Conservation (phyloP, 2,797 vertebrate genomes). For the Tolypeutes matacus region DNA sequence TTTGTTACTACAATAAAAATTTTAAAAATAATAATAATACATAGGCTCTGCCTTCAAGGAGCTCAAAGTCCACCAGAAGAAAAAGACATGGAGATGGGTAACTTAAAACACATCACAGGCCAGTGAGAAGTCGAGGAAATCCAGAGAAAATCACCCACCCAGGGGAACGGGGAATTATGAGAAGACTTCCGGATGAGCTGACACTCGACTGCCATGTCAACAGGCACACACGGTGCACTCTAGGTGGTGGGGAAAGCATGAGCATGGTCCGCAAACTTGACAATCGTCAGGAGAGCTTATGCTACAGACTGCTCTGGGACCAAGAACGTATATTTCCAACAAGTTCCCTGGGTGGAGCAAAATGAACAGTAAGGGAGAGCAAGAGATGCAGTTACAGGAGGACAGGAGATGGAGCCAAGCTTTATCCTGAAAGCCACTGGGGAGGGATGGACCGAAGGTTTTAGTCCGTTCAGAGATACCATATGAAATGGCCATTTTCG, state of each 20-base stretch:
- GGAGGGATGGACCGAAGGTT: neutral
- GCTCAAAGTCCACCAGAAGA: neutral
- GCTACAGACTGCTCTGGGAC: neutral
- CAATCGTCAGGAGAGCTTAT: neutral
- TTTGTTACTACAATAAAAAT: no score
- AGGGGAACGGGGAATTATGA: no score
- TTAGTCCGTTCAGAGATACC: neutral
- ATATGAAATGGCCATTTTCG: neutral
- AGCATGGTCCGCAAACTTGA: no score
- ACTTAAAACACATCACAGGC: neutral
- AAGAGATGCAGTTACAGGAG: neutral
- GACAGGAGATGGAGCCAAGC: neutral
- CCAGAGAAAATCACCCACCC: neutral
- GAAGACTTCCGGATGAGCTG: neutral
- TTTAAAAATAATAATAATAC: neutral
- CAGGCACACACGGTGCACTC: neutral
- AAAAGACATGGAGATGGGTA: neutral
- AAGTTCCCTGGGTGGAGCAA: neutral
- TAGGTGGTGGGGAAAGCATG: neutral
- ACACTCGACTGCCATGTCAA: neutral
- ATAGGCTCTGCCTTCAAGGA: neutral
- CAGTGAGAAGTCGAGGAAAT: neutral
- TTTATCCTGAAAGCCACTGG: neutral
- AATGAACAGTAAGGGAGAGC: neutral
- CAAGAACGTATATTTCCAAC: neutral